These are phyloP conservation scores for Acromyrmex charruanus DNA, from an alignment of 1,140 invertebrate genomes.

Conservation along the genomic window DNA sequence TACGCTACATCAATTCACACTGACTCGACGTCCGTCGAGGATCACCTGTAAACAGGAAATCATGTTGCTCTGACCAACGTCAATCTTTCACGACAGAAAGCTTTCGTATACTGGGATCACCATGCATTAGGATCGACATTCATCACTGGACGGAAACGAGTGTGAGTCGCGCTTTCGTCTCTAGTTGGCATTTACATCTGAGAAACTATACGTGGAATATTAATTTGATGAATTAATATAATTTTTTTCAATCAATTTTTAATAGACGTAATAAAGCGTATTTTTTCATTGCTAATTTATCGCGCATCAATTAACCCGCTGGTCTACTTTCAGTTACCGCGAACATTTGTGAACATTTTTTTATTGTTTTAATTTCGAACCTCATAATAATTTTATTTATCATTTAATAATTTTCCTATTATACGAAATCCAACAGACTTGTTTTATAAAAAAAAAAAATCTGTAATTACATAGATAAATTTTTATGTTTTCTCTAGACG, in stretches of 20 bases:
- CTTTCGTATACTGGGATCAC: constrained; percentile 6
- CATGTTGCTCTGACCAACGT: constrained; percentile 35
- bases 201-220: too few relatives aligned
- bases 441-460: background rate
- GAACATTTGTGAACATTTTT: too few relatives aligned
- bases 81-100: constrained; percentile 33
- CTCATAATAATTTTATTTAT: too few relatives aligned
- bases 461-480: background rate
- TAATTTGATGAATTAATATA: too few relatives aligned
- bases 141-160: constrained; percentile 4
- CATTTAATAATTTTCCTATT: too few relatives aligned
- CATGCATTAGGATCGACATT: background rate
- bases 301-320: too few relatives aligned
- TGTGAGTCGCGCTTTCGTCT: background rate
- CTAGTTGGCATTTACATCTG: background rate
- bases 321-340: too few relatives aligned
- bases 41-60: constrained; percentile 68
- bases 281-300: too few relatives aligned
- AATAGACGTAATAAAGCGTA: too few relatives aligned
- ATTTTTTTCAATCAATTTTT: too few relatives aligned
- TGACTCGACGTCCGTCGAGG: constrained; percentile 48
- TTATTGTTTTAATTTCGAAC: too few relatives aligned
- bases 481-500: background rate
- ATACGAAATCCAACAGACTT: background rate
- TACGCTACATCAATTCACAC: constrained; percentile 55